Percentiles rank a stretch among this genome's conserved stretches.
Conservation (phyloP, 2,113 vertebrate genomes). For the Telmatochromis brichardi region DNA sequence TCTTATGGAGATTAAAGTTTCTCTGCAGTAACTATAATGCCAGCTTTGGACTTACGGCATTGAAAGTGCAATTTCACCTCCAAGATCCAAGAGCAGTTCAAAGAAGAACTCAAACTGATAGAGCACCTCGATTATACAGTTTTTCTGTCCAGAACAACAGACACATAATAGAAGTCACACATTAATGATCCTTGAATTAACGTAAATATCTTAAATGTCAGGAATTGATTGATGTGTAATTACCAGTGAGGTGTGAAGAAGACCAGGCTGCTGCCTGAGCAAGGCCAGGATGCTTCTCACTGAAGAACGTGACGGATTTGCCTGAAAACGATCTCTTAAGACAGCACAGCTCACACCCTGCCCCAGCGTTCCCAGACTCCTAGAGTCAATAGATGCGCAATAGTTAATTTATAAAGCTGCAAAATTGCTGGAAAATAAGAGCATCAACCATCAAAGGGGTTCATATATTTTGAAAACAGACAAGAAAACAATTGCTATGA, state of each 20-base stretch:
- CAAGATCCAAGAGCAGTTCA: slow-evolving; percentile 52
- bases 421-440: neutral
- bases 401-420: neutral
- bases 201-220: neutral
- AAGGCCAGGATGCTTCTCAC: slow-evolving; percentile 49
- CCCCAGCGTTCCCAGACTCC: slow-evolving; percentile 63
- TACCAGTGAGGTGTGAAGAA: slow-evolving; percentile 72
- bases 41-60: slow-evolving; percentile 65
- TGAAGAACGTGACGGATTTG: neutral
- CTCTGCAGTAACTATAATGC: neutral
- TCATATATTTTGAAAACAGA: neutral
- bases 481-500: neutral
- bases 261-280: slow-evolving; percentile 56
- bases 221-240: neutral
- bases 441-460: neutral
- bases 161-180: neutral
- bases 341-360: slow-evolving; percentile 64
- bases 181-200: neutral
- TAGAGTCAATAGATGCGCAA: neutral
- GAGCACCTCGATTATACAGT: slow-evolving; percentile 61
- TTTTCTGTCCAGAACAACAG: slow-evolving; percentile 60
- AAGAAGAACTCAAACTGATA: slow-evolving; percentile 64
- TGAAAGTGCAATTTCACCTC: slow-evolving; percentile 68
- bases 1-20: neutral
- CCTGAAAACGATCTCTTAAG: slow-evolving; percentile 24